These are phyloP conservation scores for Stenotaenia linearis DNA, from an alignment of 2,888 invertebrate genomes.

Conservation along the genomic window DNA sequence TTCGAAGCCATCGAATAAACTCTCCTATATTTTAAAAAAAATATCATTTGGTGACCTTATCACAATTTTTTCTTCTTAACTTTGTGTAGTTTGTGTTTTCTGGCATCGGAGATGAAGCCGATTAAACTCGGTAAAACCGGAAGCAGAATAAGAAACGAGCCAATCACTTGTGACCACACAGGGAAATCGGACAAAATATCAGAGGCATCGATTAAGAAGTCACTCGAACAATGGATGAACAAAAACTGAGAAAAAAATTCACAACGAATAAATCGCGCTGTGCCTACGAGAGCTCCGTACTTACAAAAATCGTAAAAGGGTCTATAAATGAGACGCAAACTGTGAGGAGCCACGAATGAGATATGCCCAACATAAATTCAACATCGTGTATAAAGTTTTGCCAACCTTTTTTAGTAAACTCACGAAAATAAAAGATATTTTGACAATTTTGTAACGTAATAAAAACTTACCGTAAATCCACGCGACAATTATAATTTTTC, in stretches of 20 bases:
- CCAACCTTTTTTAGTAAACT: background rate
- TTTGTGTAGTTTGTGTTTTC: background rate
- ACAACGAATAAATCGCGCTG: background rate
- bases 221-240: background rate
- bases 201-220: background rate
- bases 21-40: background rate
- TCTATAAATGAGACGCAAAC: background rate
- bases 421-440: background rate
- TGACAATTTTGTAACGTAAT: too few species aligned
- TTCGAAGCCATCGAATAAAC: background rate
- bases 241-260: background rate
- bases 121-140: background rate
- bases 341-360: background rate
- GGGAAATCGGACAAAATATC: background rate
- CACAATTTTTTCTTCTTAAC: background rate
- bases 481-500: background rate
- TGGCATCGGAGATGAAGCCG: background rate
- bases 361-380: background rate
- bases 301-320: background rate
- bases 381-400: background rate
- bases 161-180: background rate
- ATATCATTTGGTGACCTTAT: background rate
- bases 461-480: constrained; percentile 1
- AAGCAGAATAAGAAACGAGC: background rate
- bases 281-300: background rate